These are phyloP conservation scores for Eumerus sabulonum DNA, from an alignment of 2,888 invertebrate genomes.

Conservation along the genomic window DNA sequence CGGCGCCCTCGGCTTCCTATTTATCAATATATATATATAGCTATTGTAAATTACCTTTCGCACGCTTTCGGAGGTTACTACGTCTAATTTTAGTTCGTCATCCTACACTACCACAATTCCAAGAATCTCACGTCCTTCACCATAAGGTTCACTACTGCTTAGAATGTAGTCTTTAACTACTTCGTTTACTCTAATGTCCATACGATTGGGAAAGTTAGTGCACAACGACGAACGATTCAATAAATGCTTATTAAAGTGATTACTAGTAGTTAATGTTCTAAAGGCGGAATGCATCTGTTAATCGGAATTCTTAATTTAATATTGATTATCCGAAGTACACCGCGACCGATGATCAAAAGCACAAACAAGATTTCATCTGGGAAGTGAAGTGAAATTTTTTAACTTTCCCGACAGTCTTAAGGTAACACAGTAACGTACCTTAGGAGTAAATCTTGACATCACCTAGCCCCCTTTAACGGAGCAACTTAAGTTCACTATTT, in stretches of 20 bases:
- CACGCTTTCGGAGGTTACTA: not conserved
- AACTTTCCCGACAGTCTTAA: conserved; percentile 6
- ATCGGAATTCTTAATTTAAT: conserved; percentile 5
- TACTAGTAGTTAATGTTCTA: not conserved
- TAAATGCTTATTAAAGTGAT: not conserved
- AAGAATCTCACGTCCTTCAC: no score
- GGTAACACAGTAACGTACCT: conserved; percentile 5
- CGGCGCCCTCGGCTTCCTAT: no score
- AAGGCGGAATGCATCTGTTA: conserved; percentile 9
- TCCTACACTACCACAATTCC: no score
- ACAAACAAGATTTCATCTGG: not conserved
- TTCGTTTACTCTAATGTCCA: not conserved
- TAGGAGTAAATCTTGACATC: conserved; percentile 2
- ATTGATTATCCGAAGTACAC: not conserved
- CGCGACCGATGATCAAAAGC: conserved; percentile 2
- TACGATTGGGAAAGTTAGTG: not conserved
- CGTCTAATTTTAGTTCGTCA: no score
- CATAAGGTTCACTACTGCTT: not conserved
- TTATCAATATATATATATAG: no score
- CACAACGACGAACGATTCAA: not conserved
- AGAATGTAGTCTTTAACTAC: not conserved
- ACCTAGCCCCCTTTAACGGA: no score
- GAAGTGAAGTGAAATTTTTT: not conserved
- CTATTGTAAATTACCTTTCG: no score
- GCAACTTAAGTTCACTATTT: no score